Evolutionary conservation across 1,140 invertebrate genomes (phyloP), one percentile per base, ranked within the genome.

Genomic region (Conus betulinus): DNA sequence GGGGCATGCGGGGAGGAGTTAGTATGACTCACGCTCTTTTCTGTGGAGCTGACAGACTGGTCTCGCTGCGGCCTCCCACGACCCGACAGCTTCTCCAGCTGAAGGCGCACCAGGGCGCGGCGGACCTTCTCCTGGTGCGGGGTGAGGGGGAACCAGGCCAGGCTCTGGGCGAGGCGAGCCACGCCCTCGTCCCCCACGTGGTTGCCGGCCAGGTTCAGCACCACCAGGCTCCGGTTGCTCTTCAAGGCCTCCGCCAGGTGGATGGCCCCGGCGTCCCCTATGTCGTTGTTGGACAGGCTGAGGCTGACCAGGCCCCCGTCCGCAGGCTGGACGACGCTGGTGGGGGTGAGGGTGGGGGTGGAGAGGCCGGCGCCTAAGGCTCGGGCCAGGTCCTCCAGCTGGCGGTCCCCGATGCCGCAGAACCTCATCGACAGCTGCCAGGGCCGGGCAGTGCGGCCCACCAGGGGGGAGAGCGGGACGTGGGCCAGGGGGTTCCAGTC

Each of bases 201-300:
- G 39, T 78, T 78, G 25, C 76, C 39, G 7, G 76, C 76, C 25
- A 78, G 76, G 27, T 78, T 78, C 76, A 78, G 76, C 8, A 78
- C 76, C 76, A 39, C 7, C 76, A 78, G 76, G 27, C 25, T 51
- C 10, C 76, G 25, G 76, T 78, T 78, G 25, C 25, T 78, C 76
- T 39, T 78, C 76, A 78, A 25, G 76, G 25, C 76, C 10, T 78
- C 39, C 25, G 76, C 76, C 11, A 78, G 25, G 76, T 78, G 76
- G 10, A 7, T 7, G 25, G 76, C 76, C 76, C 76, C 76, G 8
- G 20, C 76, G 76, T 78, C 76, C 5, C 76, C 27, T 7, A 78
- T 78, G 7, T 78, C 39, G 76, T 78, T 78, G 76, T 39, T 39
- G 76, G 76, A 78, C 76, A 78, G 25, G 76, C 39, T 78, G 25